Evolutionary conservation across 2,797 vertebrate species (phyloP), one percentile per base, ranked within the genome.

Genomic region (Ptychadena robeensis): DNA sequence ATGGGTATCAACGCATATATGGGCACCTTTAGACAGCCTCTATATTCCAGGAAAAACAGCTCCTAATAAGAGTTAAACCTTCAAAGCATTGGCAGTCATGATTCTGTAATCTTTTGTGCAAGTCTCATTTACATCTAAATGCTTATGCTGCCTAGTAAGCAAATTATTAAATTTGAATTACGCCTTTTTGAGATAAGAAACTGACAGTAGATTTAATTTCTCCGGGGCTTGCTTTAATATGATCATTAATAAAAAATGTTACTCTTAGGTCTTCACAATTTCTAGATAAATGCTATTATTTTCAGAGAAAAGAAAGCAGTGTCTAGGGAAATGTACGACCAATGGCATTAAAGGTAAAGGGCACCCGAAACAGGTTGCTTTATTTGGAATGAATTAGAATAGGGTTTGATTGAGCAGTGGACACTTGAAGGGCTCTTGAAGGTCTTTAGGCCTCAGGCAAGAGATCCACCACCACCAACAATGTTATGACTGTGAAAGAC

Each of bases 101-200:
- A 37, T n/a, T n/a, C 10, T 15, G 34, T 69, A 57, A 68, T 69
- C 64, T 57, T 78, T 64, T 32, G 68, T 34, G 57, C 28, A 25
- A 37, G 65, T 71, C 79, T 66, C 48, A 81, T 81, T 66, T 81
- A 34, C 61, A 66, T 81, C 79, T 66, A 64, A 65, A 64, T 35
- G 28, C 69, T 3, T 66, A 66, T 68, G 14, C 31, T 73, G 80
- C 25, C 7, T 2, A 81, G 71, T 81, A 73, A 74, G 80, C 80
- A 81, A 31, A 31, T 81, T 64, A 34, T 35, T 65, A 44, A 48
- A 74, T 66, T 35, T 38, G n/a, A 74, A 67, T 74, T 74, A 59
- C 34, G 71, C 64, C 40, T 67, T 73, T 80, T 67, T 67, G 12
- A 68, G 79, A 73, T 81, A 81, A 74, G 40, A 53, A 28, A 66